Evolutionary conservation across 2,113 vertebrate species (phyloP), one percentile per base, ranked within the genome.

Genomic region (Spea bombifrons): DNA sequence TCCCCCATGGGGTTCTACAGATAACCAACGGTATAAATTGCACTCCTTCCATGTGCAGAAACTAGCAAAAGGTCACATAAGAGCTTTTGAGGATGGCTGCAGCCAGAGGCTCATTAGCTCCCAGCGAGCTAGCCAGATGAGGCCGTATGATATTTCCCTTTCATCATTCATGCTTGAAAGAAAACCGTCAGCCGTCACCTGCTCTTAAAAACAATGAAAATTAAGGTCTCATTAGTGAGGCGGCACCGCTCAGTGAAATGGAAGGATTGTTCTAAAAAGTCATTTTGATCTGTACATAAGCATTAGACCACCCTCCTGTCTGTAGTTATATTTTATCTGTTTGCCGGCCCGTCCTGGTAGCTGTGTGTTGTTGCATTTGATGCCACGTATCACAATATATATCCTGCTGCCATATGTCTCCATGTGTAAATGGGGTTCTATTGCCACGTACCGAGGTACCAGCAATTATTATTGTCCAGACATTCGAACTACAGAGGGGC

Each of bases 121-220:
- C 46, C 90, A 91, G 91, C 91, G 88, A 91, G 92, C 87, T 83
- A 87, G 87, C 90, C 90, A 92, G 89, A 92, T 88, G 88, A 92
- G 89, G 86, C 89, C 76, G 81, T 55, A 63, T 87, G 88, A 86
- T 89, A 90, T 91, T 92, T 93, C 88, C 85, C 87, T 92, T 94
- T 93, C 90, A 93, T 94, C 92, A 91, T 89, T 93, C 92, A 92
- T 89, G 90, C 91, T 91, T 93, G 92, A 93, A 93, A 92, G 90
- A 83, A 91, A 92, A 90, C 88, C 91, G 92, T 93, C 86, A 86
- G 89, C 90, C 88, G 87, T 85, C 89, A 87, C 91, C 90, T 91
- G 89, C 90, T 92, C 87, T 90, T 91, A 89, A 91, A 30, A 93
- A 92, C 90, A 92, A 92, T 93, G 91, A 89, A 92, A 91, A 92